Percentiles rank a stretch among this genome's conserved stretches.
Evolutionary conservation across 1,140 invertebrate genomes (phyloP).

Genomic region (Triops longicaudatus): DNA sequence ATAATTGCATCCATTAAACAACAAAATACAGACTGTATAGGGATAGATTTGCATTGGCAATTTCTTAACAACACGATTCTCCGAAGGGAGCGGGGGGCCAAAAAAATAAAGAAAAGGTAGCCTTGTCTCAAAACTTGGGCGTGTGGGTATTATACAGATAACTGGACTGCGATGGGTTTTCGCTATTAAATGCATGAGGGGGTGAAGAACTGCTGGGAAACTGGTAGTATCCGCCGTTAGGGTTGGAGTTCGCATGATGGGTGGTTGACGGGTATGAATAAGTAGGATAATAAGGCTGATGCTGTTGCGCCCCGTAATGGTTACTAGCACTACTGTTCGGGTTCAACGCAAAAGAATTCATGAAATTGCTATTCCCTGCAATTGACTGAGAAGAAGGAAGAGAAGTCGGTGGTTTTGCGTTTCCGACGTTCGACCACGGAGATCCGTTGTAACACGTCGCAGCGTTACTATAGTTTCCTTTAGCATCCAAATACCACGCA

Average conservation of each 20-base stretch:
- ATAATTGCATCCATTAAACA: background rate
- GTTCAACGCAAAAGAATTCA: background rate
- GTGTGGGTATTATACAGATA: background rate
- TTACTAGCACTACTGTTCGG: background rate
- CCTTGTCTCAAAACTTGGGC: background rate
- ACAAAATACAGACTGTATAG: background rate
- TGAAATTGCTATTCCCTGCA: background rate
- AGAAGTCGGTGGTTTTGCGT: background rate
- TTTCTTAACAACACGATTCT: constrained; percentile 1
- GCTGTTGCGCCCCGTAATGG: background rate
- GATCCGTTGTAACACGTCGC: background rate
- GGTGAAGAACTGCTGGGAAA: background rate
- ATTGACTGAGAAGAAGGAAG: background rate
- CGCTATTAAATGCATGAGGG: background rate
- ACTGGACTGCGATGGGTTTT: background rate
- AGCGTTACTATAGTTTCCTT: background rate
- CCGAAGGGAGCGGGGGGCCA: background rate
- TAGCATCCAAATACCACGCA: background rate
- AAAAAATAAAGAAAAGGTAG: background rate
- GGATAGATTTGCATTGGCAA: background rate
- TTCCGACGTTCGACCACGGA: background rate
- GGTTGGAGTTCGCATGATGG: background rate
- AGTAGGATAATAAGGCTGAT: background rate
- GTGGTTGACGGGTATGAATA: background rate
- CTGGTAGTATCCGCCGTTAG: background rate